Evolutionary conservation across 2,888 invertebrate species (phyloP), one percentile per base, ranked within the genome.

Genomic region (Erynnis tages): DNA sequence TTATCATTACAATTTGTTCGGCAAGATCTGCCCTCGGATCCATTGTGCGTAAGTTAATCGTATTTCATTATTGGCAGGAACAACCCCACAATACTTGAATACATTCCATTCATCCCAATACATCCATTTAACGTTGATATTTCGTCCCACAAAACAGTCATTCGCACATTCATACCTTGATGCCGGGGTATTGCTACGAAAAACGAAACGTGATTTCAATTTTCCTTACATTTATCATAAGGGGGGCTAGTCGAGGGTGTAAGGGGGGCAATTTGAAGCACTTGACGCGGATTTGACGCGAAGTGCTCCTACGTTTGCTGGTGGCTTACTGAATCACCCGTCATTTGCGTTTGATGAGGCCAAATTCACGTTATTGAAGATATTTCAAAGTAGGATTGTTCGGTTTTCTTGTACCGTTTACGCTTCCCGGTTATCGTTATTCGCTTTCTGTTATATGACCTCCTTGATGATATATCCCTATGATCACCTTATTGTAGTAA

Each of bases 161-260:
- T 75, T 74, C 69, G 66, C 59, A 63, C 66, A 67, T 69, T 70
- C 59, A 66, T 67, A 65, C 64, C 62, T 65, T 53, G 41, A 60
- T 58, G 59, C 60, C 45, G 53, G 50, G 62, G 72, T 73, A 74
- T 38, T 67, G 72, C 66, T 69, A 66, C 65, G 67, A 67, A 60
- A 76, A 79, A 73, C 67, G 73, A 73, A 79, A 78, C 72, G 73
- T 71, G 76, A 79, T 80, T 79, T 79, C 74, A 80, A 81, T 81
- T 79, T 80, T 73, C 68, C 71, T 65, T 64, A 73, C 77, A 82
- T 82, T 82, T 79, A 79, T 80, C 76, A 80, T 79, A 76, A 69
- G 64, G 60, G 65, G 57, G 63, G 50, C 25, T 53, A 52, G 46
- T 21, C 57, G 57, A 44, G 55, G 47, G 49, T 46, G 45, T 53